phyloP scores from a whole-genome alignment of 1,140 invertebrate species.

The Holcopasites calliopsidis region DNA sequence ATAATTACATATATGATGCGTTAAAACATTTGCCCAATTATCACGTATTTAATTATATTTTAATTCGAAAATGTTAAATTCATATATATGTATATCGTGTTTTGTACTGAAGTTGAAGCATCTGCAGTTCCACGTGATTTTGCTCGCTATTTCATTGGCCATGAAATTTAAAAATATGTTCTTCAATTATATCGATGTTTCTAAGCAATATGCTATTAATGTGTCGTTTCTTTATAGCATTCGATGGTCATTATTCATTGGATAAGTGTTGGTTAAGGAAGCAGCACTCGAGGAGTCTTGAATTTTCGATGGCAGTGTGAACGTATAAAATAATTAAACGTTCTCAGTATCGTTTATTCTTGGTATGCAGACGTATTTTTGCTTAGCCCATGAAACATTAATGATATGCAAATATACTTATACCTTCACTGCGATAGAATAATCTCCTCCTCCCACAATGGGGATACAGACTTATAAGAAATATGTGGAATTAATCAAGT shows the following conservation, averaged over 20 bases:
- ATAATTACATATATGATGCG: background rate
- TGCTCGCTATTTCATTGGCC: background rate
- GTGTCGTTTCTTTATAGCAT: background rate
- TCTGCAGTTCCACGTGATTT: background rate
- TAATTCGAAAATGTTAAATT: background rate
- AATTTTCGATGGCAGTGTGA: too few relatives aligned
- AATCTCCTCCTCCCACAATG: constrained; percentile 35
- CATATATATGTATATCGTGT: too few relatives aligned
- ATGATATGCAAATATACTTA: background rate
- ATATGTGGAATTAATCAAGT: constrained; percentile 69
- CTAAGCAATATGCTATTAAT: background rate
- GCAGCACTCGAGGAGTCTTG: background rate
- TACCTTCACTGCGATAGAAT: background rate
- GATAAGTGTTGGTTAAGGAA: background rate
- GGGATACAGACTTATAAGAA: constrained; percentile 44
- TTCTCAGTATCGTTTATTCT: background rate
- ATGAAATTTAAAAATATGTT: background rate
- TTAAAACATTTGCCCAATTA: background rate
- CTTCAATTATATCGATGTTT: background rate
- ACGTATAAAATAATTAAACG: background rate
- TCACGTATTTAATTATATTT: background rate
- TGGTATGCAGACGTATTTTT: background rate
- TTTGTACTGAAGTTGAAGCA: background rate
- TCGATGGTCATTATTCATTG: background rate
- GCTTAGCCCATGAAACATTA: background rate